A percentile compares a stretch with the other conserved stretches of the same genome.
Evolutionary conservation across 2,797 vertebrate species (phyloP).

Genomic region (Gallinago solitaria): DNA sequence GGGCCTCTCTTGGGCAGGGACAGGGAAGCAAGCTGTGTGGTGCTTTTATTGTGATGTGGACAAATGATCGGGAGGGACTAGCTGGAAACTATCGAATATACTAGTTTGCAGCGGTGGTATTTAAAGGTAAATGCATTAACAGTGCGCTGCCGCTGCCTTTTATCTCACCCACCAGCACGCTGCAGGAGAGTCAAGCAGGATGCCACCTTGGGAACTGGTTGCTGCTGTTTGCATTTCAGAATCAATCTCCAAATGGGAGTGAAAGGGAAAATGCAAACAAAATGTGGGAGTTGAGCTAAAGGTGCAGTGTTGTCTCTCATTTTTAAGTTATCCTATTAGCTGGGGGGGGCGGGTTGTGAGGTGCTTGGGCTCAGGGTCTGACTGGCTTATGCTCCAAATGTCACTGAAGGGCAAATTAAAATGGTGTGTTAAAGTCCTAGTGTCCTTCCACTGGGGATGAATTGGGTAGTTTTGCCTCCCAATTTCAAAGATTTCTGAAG

Average conservation of each 20-base stretch:
- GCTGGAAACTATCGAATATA: not conserved
- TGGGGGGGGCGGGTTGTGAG: not conserved
- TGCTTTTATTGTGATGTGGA: constrained; percentile 33
- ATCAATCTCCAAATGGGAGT: not conserved
- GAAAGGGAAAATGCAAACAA: not conserved
- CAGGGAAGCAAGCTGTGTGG: not conserved
- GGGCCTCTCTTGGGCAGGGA: constrained; percentile 26
- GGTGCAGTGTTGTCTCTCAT: not conserved
- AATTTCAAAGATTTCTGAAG: not conserved
- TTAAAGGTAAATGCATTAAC: constrained; percentile 5
- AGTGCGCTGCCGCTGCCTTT: not conserved
- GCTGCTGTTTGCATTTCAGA: not conserved
- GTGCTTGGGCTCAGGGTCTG: not conserved
- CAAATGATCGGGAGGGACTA: constrained; percentile 3
- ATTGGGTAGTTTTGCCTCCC: not conserved
- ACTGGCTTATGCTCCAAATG: not conserved
- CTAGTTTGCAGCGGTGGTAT: not conserved
- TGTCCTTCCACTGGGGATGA: not conserved
- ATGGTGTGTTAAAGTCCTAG: rapidly evolving
- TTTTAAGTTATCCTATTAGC: not conserved
- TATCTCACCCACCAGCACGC: not conserved
- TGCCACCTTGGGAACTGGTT: not conserved
- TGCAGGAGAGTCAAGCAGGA: not conserved
- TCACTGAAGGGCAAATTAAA: not conserved
- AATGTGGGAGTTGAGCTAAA: not conserved